Conservation (phyloP, 2,888 invertebrate species). For the Drosophila anomalata region DNA sequence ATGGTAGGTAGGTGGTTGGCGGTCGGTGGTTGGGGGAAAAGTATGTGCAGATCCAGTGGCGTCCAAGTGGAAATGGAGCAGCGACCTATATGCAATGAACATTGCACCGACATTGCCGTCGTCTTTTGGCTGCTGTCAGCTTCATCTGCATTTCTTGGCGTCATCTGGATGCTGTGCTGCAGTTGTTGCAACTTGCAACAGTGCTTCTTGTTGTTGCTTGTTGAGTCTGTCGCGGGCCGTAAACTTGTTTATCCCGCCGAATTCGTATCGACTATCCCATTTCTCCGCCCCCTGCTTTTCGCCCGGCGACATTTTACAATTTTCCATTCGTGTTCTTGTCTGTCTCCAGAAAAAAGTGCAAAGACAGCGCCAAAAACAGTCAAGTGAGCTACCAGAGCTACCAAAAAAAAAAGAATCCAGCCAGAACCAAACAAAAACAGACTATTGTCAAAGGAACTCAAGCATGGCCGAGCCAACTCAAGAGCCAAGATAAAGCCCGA, state of each 20-base stretch:
- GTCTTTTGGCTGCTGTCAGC: slow-evolving; percentile 62
- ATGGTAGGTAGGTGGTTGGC: slow-evolving; percentile 17
- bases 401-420: slow-evolving; percentile 12
- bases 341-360: slow-evolving; percentile 30
- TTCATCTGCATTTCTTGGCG: slow-evolving; percentile 76
- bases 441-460: slow-evolving; percentile 24
- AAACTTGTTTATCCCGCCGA: slow-evolving; percentile 73
- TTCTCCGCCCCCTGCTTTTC: slow-evolving; percentile 36
- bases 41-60: slow-evolving; percentile 35
- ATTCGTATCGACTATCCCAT: slow-evolving; percentile 64
- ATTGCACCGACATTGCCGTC: slow-evolving; percentile 29
- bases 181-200: slow-evolving; percentile 14
- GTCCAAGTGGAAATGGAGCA: slow-evolving; percentile 64
- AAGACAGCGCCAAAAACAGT: slow-evolving; percentile 39
- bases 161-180: slow-evolving; percentile 46
- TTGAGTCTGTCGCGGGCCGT: slow-evolving; percentile 61
- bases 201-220: slow-evolving; percentile 17
- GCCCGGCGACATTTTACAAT: slow-evolving; percentile 76
- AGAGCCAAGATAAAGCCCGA: not conserved
- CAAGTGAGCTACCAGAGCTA: slow-evolving; percentile 10
- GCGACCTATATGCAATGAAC: slow-evolving; percentile 62
- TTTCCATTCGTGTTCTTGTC: slow-evolving; percentile 76
- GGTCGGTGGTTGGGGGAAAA: slow-evolving; percentile 32
- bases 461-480: slow-evolving; percentile 33
- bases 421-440: slow-evolving; percentile 19